These are phyloP conservation scores for Neosilurus hyrtlii DNA, from an alignment of 2,797 vertebrate species.

Conservation along the genomic window DNA sequence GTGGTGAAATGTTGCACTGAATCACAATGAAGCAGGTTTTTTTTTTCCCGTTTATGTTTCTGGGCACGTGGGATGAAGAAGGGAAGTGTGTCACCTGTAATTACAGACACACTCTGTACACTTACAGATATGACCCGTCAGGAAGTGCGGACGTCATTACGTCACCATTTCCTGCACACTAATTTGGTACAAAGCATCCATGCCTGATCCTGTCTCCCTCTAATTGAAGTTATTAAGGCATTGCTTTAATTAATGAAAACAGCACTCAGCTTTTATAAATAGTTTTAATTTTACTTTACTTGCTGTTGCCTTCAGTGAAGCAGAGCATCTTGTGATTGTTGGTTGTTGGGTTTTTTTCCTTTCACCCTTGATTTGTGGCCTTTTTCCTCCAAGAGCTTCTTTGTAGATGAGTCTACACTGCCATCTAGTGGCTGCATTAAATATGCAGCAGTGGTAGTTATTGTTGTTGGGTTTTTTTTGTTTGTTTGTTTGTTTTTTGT, in stretches of 20 bases:
- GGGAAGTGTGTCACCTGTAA: constrained; percentile 50
- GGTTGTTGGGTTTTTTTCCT: neutral
- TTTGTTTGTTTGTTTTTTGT: neutral
- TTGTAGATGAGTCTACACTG: neutral
- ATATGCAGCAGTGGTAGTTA: neutral
- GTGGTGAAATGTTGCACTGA: neutral
- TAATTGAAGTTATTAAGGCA: constrained; percentile 9
- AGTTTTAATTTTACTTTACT: neutral
- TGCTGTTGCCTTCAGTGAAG: neutral
- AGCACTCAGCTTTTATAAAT: neutral
- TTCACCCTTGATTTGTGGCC: neutral
- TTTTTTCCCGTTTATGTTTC: constrained; percentile 7
- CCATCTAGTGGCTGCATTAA: constrained; percentile 15
- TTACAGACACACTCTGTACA: constrained; percentile 36
- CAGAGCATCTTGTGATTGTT: neutral
- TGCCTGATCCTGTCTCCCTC: neutral
- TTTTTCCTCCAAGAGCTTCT: neutral
- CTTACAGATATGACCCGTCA: constrained; percentile 36
- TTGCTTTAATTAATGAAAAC: neutral
- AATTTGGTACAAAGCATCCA: neutral
- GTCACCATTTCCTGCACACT: constrained; percentile 4
- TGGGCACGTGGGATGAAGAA: constrained; percentile 30
- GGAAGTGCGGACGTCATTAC: constrained; percentile 4
- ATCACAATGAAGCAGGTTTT: constrained; percentile 17
- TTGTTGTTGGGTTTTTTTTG: neutral